Evolutionary conservation across 37 sponge, comb jelly and placozoan genomes (phyloP), one percentile per base, ranked within the genome.

Genomic region (Lycopodina hypogea): DNA sequence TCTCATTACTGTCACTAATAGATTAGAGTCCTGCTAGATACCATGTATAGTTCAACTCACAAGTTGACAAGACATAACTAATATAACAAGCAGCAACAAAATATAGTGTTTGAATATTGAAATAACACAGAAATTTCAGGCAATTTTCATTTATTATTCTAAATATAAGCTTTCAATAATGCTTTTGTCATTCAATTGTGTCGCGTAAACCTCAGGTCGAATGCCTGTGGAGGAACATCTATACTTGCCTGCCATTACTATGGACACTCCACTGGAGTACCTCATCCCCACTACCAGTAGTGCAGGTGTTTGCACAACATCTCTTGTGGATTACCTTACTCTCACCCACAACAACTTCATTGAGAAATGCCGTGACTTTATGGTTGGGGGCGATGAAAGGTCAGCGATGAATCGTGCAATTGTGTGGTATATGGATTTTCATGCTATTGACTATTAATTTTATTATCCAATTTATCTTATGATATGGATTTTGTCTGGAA

Each of bases 211-310:
- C 39, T 19, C 35, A 86, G 86, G 64, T 67, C 86, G 80, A 0
- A n/a, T 88, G 37, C 42, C 36, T 39, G 69, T 82, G 28, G 80
- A 88, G 1, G 75, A 83, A 19, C 57, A 71, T 52, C 53, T 68
- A 28, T 50, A 63, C 4, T 19, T 80, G 12, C 52, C 76, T 39
- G 76, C 41, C 26, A 71, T 84, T 36, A 50, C 83, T 0, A 19
- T 35, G 2, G 78, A 71, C 42, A 76, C 70, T 12, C 74, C 78
- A 34, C 55, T 93, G 65, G 83, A 62, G 18, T 88, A 81, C 38
- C 66, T 93, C 40, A 79, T 93, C n/a, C 93, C 93, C 33, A 74
- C 79, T 8, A 81, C 82, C 22, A 52, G 55, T 66, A 86, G 80
- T 15, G 69, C 69, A 34, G 93, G 93, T 48, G 67, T 58, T 14